phyloP scores from a whole-genome alignment of 2,888 invertebrate species.

The Psylliodes chrysocephalus region DNA sequence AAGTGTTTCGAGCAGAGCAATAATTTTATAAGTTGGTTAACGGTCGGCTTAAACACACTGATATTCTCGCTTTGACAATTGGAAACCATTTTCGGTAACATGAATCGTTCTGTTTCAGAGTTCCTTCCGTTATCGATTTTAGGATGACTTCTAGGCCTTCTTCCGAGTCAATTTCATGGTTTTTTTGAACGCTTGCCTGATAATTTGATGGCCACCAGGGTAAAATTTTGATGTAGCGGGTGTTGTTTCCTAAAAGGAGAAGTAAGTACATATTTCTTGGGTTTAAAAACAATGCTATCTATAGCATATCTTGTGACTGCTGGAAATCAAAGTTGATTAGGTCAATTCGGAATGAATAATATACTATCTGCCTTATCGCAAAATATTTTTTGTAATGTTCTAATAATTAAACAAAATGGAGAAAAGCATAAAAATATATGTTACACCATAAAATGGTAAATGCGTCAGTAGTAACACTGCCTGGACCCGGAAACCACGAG shows the following conservation, averaged over 20 bases:
- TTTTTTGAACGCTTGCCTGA: slow-evolving; percentile 46
- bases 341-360: slow-evolving; percentile 5
- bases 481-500: slow-evolving; percentile 18
- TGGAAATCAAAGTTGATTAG: not conserved
- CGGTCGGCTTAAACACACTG: too few relatives aligned
- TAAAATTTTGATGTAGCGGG: slow-evolving; percentile 44
- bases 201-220: slow-evolving; percentile 50
- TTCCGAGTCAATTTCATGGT: too few relatives aligned
- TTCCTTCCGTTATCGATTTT: too few relatives aligned
- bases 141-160: too few relatives aligned
- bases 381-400: slow-evolving; percentile 13
- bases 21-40: too few relatives aligned
- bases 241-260: slow-evolving; percentile 46
- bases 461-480: not conserved
- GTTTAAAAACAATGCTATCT: not conserved
- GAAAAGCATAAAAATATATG: slow-evolving; percentile 18
- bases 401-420: slow-evolving; percentile 16
- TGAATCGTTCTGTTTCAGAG: too few relatives aligned
- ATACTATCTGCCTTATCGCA: slow-evolving; percentile 7
- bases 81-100: too few relatives aligned
- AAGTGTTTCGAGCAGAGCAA: too few relatives aligned
- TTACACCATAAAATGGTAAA: slow-evolving; percentile 20
- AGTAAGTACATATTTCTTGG: slow-evolving; percentile 37
- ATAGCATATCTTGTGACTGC: not conserved
- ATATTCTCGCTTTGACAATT: too few relatives aligned